These are phyloP conservation scores for Podarcis siculus DNA, from an alignment of 2,797 vertebrate genomes.

Conservation along the genomic window DNA sequence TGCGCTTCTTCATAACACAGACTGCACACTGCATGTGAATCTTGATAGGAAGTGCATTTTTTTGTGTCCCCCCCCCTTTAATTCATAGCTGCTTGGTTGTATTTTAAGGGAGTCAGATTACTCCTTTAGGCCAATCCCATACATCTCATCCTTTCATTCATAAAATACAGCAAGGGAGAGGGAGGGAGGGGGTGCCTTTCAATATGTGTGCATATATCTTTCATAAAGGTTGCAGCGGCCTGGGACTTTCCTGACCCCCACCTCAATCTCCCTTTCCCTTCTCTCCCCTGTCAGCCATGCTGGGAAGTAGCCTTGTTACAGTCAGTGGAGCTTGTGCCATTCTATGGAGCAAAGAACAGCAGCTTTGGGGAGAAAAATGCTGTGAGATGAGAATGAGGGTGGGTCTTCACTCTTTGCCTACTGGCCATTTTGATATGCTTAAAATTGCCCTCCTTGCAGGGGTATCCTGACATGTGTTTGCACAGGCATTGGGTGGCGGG, in stretches of 20 bases:
- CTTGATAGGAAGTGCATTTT: not conserved
- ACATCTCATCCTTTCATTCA: not conserved
- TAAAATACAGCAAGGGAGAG: not conserved
- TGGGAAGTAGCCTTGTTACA: not conserved
- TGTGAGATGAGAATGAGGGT: not conserved
- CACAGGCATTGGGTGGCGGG: not conserved
- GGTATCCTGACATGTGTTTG: not conserved
- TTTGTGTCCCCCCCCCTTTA: not conserved
- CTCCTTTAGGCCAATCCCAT: not conserved
- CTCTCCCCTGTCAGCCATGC: no score
- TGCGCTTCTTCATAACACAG: not conserved
- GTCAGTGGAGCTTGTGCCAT: no score
- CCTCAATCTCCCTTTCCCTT: not conserved
- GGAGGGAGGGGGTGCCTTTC: not conserved
- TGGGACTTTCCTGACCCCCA: not conserved
- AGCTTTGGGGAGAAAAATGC: not conserved
- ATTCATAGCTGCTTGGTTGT: not conserved
- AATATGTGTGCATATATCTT: not conserved
- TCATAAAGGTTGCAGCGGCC: not conserved
- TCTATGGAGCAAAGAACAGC: not conserved
- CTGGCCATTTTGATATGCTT: not conserved
- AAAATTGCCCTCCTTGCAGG: not conserved
- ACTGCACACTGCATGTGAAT: not conserved
- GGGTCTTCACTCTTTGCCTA: not conserved
- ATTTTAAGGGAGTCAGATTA: not conserved